Percentiles rank a stretch among this genome's conserved stretches.
phyloP scores from a whole-genome alignment of 64 coral and sea anemone genomes.

The Stichodactyla helianthus region DNA sequence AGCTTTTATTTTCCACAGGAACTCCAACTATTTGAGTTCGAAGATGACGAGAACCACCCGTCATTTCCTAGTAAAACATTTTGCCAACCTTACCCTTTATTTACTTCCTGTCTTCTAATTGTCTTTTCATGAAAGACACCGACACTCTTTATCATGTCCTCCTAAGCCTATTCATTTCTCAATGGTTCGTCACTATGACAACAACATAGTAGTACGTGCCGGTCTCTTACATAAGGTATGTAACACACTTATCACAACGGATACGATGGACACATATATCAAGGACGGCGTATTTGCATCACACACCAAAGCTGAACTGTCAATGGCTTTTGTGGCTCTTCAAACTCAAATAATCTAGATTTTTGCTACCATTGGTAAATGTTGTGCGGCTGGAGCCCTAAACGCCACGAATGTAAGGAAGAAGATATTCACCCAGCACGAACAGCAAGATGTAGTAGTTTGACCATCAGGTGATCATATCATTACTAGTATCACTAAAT shows the following conservation, averaged over 20 bases:
- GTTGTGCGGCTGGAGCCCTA: background rate
- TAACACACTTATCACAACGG: background rate
- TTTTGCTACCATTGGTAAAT: background rate
- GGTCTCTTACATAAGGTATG: background rate
- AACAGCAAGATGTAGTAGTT: background rate
- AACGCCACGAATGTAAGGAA: background rate
- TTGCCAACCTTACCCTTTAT: background rate
- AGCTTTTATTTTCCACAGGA: background rate
- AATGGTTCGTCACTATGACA: background rate
- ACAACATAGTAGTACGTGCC: constrained; percentile 4
- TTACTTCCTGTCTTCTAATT: background rate
- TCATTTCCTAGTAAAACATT: background rate
- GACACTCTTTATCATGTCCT: background rate
- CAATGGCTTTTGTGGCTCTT: no score
- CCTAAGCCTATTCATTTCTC: background rate
- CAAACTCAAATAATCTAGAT: no score
- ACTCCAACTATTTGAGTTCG: background rate
- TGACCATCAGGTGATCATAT: background rate
- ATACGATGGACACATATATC: background rate
- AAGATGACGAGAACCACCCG: background rate
- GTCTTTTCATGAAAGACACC: background rate
- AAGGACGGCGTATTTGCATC: background rate
- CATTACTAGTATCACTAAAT: background rate
- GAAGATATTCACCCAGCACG: background rate
- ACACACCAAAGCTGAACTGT: background rate